Conservation (phyloP, 2,888 invertebrate species). For the Tupiocoris notatus region DNA sequence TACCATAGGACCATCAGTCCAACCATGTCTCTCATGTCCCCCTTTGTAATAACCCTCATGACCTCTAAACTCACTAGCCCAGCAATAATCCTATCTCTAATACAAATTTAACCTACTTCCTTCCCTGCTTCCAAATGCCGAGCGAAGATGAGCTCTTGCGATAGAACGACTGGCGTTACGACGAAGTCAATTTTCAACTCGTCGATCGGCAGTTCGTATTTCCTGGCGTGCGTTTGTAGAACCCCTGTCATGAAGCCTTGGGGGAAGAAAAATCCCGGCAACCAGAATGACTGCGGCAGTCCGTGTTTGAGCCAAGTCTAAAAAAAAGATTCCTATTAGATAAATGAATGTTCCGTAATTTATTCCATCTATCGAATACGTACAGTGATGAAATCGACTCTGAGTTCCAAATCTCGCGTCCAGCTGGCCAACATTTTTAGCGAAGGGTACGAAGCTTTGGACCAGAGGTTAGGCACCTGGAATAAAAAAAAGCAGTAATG, state of each 20-base stretch:
- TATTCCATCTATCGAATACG: constrained; percentile 29
- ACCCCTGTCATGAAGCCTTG: constrained; percentile 90
- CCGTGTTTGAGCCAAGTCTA: constrained; percentile 70
- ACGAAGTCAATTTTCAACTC: constrained; percentile 76
- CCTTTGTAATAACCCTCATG: too few relatives aligned
- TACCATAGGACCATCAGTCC: too few relatives aligned
- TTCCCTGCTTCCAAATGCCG: constrained; percentile 53
- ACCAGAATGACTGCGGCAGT: constrained; percentile 81
- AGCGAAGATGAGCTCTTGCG: constrained; percentile 67
- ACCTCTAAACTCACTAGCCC: too few relatives aligned
- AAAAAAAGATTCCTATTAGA: constrained; percentile 50
- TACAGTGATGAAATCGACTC: constrained; percentile 77
- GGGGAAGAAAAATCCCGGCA: constrained; percentile 91
- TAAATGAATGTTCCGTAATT: neutral
- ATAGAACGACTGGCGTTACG: constrained; percentile 60
- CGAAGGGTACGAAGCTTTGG: constrained; percentile 76
- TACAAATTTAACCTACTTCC: constrained; percentile 51
- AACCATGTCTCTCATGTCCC: too few relatives aligned
- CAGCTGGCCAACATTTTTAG: constrained; percentile 83
- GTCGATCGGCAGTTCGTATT: constrained; percentile 83
- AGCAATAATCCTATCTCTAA: too few relatives aligned
- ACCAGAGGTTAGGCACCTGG: constrained; percentile 79
- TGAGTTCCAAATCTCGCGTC: constrained; percentile 75
- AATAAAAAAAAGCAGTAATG: constrained; percentile 17
- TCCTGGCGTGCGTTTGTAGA: constrained; percentile 83